Conservation (phyloP, 2,113 vertebrate genomes). For the Triplophysa dalaica region DNA sequence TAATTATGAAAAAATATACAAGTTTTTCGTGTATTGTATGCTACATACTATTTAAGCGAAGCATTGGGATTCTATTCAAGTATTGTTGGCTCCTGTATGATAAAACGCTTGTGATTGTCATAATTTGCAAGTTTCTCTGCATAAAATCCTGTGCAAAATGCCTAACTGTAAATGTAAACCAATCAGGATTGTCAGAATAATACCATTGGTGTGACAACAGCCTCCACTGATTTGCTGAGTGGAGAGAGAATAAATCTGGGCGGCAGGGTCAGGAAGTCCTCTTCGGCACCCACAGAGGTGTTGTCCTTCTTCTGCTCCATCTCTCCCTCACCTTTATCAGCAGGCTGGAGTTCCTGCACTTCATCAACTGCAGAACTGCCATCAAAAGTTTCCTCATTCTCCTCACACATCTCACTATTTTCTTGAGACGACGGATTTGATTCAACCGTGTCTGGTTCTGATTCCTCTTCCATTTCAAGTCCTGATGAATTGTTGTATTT, state of each 20-base stretch:
- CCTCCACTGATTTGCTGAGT: constrained; percentile 76
- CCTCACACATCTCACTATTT: constrained; percentile 2
- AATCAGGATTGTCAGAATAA: background rate
- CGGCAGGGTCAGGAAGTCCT: constrained; percentile 71
- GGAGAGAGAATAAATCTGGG: constrained; percentile 73
- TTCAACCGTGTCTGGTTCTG: background rate
- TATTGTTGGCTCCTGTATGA: too few species aligned
- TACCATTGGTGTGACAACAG: constrained; percentile 76
- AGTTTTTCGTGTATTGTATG: background rate
- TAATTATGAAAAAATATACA: background rate
- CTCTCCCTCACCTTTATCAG: constrained; percentile 22
- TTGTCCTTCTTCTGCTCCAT: constrained; percentile 3
- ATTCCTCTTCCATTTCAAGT: constrained; percentile 31
- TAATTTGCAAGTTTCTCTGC: too few species aligned
- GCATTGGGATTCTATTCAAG: too few species aligned
- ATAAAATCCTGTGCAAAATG: background rate
- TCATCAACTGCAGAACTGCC: background rate
- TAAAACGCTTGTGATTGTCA: too few species aligned
- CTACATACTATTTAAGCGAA: too few species aligned
- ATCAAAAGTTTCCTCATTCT: background rate
- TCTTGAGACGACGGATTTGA: background rate
- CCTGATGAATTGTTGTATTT: constrained; percentile 3
- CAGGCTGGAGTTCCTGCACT: background rate
- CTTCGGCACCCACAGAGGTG: constrained; percentile 36
- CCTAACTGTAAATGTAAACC: background rate